Evolutionary conservation across 2,888 invertebrate species (phyloP), one percentile per base, ranked within the genome.

Genomic region (Slavum lentiscoides): DNA sequence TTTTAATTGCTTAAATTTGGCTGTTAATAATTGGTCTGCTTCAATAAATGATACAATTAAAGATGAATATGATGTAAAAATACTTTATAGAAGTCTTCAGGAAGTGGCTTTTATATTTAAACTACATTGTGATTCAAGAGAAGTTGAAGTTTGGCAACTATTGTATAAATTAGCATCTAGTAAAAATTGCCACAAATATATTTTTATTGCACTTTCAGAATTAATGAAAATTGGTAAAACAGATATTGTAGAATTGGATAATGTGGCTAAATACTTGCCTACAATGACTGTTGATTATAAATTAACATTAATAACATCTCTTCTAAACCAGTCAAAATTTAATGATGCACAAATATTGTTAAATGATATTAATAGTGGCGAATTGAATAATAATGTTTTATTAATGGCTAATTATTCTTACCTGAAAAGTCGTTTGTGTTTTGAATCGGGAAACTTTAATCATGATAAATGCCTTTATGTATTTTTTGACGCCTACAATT

Each of bases 181-280:
- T 9, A 58, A 58, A 9, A 80, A 66, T 5, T 80, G 72, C 19
- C 19, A 64, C 2, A 64, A 80, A 43, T 15, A 80, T 66, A 72
- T 66, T 59, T 80, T 80, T 80, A 72, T 80, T 64, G 80, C 80
- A 30, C 64, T 72, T 64, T 64, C 55, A n/a, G 80, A 80, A 58
- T 70, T 70, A 64, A 9, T 66, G 2, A 80, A 80, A 64, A 72
- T 80, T 43, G 37, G 64, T 17, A 11, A 43, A 30, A 30, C 7
- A 39, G 64, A 80, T 72, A 2, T 55, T 8, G 23, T 43, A 37
- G 64, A 72, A 64, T 43, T 72, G 7, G 43, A 58, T 55, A 72
- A 70, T 70, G 37, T 80, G 30, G 58, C 43, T 39, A 80, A 72
- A 55, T 11, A 80, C 2, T 39, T 80, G 19, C 80, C 80, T 39